phyloP scores from a whole-genome alignment of 2,113 vertebrate species.

The Muntiacus reevesi region DNA sequence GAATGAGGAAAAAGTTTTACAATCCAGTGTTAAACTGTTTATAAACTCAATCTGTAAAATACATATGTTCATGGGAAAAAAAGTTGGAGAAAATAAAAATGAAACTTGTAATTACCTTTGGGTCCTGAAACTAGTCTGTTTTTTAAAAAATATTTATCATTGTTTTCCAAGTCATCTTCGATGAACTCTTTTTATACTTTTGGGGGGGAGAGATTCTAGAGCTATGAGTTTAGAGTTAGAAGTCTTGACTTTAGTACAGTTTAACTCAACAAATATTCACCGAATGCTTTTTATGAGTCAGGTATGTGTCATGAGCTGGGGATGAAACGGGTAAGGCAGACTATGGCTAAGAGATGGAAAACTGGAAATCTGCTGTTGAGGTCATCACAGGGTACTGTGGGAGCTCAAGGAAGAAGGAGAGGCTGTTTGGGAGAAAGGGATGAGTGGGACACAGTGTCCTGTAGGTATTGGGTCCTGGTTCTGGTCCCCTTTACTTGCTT shows the following conservation, averaged over 20 bases:
- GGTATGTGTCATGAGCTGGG: not conserved
- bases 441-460: too few relatives aligned
- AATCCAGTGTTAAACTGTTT: not conserved
- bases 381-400: not conserved
- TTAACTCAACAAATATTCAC: not conserved
- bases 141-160: not conserved
- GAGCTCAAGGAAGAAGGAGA: not conserved
- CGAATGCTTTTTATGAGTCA: not conserved
- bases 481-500: not conserved
- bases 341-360: not conserved
- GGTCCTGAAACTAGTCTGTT: not conserved
- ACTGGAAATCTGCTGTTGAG: not conserved
- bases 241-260: constrained; percentile 19
- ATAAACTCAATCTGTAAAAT: not conserved
- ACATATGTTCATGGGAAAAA: not conserved
- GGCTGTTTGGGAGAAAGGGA: not conserved
- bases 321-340: not conserved
- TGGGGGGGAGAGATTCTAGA: not conserved
- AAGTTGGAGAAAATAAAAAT: not conserved
- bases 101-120: not conserved
- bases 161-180: constrained; percentile 5
- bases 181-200: not conserved
- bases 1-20: not conserved
- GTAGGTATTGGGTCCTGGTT: not conserved
- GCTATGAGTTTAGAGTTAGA: not conserved